These are phyloP conservation scores for Calliopum simillimum DNA, from an alignment of 2,888 invertebrate species.

Conservation along the genomic window DNA sequence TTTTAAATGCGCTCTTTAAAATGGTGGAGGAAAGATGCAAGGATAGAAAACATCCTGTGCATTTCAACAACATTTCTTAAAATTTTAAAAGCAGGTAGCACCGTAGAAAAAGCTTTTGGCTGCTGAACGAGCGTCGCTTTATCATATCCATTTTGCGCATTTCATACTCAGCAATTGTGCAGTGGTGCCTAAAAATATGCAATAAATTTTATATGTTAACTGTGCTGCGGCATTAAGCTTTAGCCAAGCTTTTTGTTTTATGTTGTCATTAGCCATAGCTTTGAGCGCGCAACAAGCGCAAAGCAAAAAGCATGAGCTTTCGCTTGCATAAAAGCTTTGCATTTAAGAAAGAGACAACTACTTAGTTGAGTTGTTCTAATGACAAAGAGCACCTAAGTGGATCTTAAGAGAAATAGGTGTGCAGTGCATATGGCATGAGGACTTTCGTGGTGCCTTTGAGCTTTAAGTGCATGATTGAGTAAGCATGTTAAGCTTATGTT, in stretches of 20 bases:
- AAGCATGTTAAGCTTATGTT: too few species aligned
- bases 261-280: neutral
- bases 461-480: too few species aligned
- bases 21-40: too few species aligned
- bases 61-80: neutral
- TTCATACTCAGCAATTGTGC: constrained; percentile 2
- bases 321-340: neutral
- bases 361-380: too few species aligned
- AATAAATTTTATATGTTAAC: constrained; percentile 27
- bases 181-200: constrained; percentile 52
- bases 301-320: too few species aligned
- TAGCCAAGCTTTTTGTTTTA: neutral
- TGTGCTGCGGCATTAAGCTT: neutral
- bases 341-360: neutral
- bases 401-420: neutral
- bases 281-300: constrained; percentile 7
- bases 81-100: neutral
- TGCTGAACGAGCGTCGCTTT: constrained; percentile 11
- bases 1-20: constrained; percentile 29
- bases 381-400: neutral
- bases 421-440: too few species aligned
- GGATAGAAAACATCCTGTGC: constrained; percentile 4
- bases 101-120: constrained; percentile 9
- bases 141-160: too few species aligned
- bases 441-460: too few species aligned